These are phyloP conservation scores for Drosophila yooni DNA, from an alignment of 2,888 invertebrate genomes.

Conservation along the genomic window DNA sequence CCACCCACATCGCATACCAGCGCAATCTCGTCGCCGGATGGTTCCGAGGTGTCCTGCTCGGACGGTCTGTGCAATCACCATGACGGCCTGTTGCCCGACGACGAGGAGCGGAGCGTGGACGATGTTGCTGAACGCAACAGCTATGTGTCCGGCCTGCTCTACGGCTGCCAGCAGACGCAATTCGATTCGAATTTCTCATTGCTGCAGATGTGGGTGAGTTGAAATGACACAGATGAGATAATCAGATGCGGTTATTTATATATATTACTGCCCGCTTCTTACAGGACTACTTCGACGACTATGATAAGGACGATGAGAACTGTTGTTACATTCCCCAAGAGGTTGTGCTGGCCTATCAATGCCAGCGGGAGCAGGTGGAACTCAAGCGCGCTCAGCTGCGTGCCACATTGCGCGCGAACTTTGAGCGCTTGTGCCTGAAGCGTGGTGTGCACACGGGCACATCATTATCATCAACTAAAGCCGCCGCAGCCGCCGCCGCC, in stretches of 20 bases:
- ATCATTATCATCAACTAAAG: neutral
- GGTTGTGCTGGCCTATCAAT: conserved; percentile 94
- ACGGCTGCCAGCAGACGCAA: conserved; percentile 55
- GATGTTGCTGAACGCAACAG: conserved; percentile 56
- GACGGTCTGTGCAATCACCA: conserved; percentile 92
- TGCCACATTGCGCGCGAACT: conserved; percentile 92
- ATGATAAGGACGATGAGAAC: conserved; percentile 91
- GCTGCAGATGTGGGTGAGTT: conserved; percentile 73
- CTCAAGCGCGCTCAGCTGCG: conserved; percentile 93
- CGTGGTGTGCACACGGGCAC: conserved; percentile 61
- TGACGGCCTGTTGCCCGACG: conserved; percentile 84
- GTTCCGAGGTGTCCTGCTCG: conserved; percentile 95
- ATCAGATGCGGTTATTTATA: neutral
- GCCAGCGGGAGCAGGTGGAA: conserved; percentile 90
- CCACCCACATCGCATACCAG: conserved; percentile 87
- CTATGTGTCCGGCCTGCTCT: conserved; percentile 59
- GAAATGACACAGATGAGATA: neutral
- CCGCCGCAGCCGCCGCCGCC: conserved; percentile 24
- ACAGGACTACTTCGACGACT: conserved; percentile 91
- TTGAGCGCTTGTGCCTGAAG: conserved; percentile 90
- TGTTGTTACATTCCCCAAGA: conserved; percentile 93
- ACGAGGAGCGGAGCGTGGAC: conserved; percentile 72
- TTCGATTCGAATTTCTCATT: conserved; percentile 68
- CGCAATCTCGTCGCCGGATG: conserved; percentile 93
- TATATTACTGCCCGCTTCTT: conserved; percentile 1